These are phyloP conservation scores for Pammene fasciana DNA, from an alignment of 2,888 invertebrate species.

Conservation along the genomic window DNA sequence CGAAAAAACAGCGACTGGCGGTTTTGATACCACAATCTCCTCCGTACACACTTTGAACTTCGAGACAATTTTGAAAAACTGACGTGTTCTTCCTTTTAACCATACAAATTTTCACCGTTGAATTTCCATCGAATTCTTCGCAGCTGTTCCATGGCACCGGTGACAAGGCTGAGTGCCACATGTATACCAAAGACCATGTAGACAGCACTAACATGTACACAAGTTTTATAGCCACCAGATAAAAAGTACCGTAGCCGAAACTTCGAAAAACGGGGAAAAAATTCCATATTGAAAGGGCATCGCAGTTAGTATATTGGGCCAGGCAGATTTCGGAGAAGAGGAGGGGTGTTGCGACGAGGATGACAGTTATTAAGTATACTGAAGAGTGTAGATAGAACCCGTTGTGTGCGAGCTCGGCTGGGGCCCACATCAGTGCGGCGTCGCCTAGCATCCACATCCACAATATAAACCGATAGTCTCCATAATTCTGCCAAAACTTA, in stretches of 20 bases:
- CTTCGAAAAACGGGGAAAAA: constrained; percentile 69
- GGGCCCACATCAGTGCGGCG: constrained; percentile 50
- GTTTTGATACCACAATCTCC: constrained; percentile 73
- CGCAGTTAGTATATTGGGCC: constrained; percentile 71
- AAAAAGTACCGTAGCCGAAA: constrained; percentile 64
- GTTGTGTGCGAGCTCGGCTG: constrained; percentile 60
- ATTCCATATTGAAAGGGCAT: constrained; percentile 68
- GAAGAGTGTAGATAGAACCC: constrained; percentile 61
- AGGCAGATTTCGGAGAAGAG: constrained; percentile 74
- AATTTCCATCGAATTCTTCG: constrained; percentile 54
- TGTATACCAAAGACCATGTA: constrained; percentile 70
- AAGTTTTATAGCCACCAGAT: constrained; percentile 61
- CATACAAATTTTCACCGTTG: constrained; percentile 62
- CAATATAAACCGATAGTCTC: constrained; percentile 63
- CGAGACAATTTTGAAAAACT: constrained; percentile 71
- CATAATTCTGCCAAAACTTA: constrained; percentile 60
- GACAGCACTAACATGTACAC: constrained; percentile 61
- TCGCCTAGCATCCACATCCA: constrained; percentile 75
- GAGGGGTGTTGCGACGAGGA: constrained; percentile 70
- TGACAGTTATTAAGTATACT: constrained; percentile 57
- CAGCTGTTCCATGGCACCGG: constrained; percentile 73
- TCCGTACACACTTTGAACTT: constrained; percentile 64
- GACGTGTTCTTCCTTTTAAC: constrained; percentile 70
- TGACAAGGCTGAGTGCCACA: constrained; percentile 63
- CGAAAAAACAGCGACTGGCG: constrained; percentile 69